A percentile compares a stretch with the other conserved stretches of the same genome.
These are phyloP conservation scores for Canis aureus DNA, from an alignment of 2,113 vertebrate genomes.

Conservation along the genomic window DNA sequence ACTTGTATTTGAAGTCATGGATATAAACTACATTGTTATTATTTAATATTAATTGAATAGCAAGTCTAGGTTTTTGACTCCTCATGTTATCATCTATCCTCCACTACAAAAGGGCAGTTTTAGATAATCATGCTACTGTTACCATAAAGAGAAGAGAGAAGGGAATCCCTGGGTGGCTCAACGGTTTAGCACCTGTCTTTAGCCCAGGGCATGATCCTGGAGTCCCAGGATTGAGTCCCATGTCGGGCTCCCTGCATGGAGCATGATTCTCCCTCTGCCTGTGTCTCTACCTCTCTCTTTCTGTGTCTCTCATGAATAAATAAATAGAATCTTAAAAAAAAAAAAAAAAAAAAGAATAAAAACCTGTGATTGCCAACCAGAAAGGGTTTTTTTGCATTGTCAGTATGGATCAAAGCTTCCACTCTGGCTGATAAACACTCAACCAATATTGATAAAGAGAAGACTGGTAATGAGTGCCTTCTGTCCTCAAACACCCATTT, in stretches of 20 bases:
- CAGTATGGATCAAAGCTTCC: background rate
- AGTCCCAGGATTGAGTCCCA: too few species aligned
- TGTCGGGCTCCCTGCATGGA: too few species aligned
- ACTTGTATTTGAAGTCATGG: slow-evolving; percentile 14
- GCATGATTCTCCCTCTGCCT: too few species aligned
- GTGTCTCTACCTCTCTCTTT: too few species aligned
- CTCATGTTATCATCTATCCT: background rate
- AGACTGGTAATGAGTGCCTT: background rate
- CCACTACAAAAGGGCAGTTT: slow-evolving; percentile 18
- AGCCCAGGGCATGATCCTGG: too few species aligned
- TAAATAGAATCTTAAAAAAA: too few species aligned
- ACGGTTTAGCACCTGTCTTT: too few species aligned
- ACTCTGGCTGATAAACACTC: background rate
- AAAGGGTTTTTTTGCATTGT: background rate
- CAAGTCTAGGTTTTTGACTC: slow-evolving; percentile 1
- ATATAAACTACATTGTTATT: slow-evolving; percentile 41
- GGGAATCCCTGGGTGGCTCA: too few species aligned
- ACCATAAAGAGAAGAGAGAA: background rate
- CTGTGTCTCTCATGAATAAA: too few species aligned
- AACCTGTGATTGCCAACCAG: slow-evolving; percentile 6
- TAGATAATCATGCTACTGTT: background rate
- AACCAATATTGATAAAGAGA: background rate
- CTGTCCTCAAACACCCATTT: slow-evolving; percentile 6
- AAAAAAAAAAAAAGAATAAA: background rate
- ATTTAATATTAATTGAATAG: slow-evolving; percentile 54